These are phyloP conservation scores for Ophion costatus DNA, from an alignment of 2,888 invertebrate species.

Conservation along the genomic window DNA sequence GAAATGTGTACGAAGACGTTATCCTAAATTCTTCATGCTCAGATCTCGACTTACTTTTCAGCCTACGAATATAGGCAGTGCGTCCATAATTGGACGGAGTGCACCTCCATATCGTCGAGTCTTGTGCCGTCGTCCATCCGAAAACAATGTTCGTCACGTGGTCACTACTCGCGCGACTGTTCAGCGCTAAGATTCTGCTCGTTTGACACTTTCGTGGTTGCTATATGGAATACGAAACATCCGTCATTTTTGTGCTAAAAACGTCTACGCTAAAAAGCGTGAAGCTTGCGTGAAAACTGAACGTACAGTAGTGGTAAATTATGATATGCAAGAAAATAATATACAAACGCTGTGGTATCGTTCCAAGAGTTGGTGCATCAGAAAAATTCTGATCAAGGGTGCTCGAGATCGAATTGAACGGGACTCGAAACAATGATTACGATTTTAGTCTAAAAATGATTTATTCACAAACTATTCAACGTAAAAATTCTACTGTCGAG, in stretches of 20 bases:
- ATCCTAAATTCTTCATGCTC: neutral
- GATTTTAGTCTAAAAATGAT: too few species aligned
- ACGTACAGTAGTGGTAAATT: too few species aligned
- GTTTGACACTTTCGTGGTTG: neutral
- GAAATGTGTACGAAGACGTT: neutral
- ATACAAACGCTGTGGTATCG: neutral
- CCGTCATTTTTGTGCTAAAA: neutral
- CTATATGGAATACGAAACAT: neutral
- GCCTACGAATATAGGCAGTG: too few species aligned
- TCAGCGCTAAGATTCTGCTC: conserved; percentile 2
- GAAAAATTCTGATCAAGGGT: neutral
- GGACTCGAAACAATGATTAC: neutral
- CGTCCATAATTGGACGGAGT: too few species aligned
- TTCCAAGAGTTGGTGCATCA: neutral
- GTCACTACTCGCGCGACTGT: conserved; percentile 6
- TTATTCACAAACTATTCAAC: neutral
- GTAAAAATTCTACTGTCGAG: too few species aligned
- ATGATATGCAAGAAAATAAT: neutral
- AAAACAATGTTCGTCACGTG: conserved; percentile 10
- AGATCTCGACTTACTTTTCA: neutral
- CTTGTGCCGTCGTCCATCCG: neutral
- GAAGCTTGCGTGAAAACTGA: neutral
- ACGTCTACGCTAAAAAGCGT: neutral
- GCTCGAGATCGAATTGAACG: neutral
- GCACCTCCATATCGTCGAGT: neutral